Evolutionary conservation across 2,888 invertebrate species (phyloP).

Genomic region (Noctua comes): DNA sequence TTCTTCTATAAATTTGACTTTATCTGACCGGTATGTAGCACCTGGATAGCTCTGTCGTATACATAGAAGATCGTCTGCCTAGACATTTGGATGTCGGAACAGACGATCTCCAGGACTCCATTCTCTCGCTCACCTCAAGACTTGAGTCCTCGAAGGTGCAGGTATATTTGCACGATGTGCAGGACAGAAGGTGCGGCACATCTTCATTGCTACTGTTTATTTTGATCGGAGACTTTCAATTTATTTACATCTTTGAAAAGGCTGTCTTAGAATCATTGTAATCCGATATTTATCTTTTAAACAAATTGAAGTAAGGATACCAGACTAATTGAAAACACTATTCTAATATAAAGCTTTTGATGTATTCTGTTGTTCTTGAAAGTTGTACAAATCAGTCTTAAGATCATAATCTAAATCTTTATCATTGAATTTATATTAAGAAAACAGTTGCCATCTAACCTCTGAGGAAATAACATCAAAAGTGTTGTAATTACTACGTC

Average conservation of each 20-base stretch:
- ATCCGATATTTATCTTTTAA: background rate
- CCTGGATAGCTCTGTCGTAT: too few species aligned
- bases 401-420: background rate
- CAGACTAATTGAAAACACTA: background rate
- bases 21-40: too few species aligned
- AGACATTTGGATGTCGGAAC: too few species aligned
- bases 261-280: background rate
- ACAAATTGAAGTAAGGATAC: background rate
- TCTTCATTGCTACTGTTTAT: background rate
- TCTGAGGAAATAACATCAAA: conserved; percentile 16
- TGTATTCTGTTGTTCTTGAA: background rate
- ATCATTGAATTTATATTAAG: background rate
- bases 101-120: too few species aligned
- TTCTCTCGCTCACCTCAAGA: too few species aligned
- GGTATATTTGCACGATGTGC: too few species aligned
- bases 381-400: background rate
- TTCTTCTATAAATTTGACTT: background rate
- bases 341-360: background rate
- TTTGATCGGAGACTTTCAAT: background rate
- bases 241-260: background rate
- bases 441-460: conserved; percentile 22
- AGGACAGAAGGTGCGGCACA: background rate
- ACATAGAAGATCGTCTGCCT: too few species aligned
- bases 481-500: conserved; percentile 29
- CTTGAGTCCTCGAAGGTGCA: too few species aligned